Base-by-base conservation (phyloP, 2,797 vertebrate species). In the Oophaga sylvatica region DNA sequence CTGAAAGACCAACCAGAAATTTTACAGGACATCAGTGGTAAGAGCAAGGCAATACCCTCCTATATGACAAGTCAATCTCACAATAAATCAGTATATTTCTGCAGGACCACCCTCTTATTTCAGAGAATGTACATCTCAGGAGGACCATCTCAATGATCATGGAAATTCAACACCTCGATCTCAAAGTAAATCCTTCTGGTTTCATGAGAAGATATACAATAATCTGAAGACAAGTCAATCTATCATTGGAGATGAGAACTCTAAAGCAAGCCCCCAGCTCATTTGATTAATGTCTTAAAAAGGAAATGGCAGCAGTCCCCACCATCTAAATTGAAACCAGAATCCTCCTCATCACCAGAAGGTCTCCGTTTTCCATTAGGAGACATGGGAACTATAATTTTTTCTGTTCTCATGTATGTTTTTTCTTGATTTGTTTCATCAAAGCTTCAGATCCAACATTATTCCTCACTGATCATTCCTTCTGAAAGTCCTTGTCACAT, bases 251-350 rank as follows among this genome's bases (percentile, higher is more conserved):
- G n/a, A 26, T 26, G n/a, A 29, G 65, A 9, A 67, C 65, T 67
- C 65, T 67, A 67, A 12, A 67, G 65, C 6, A 67, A 67, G 5
- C n/a, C 20, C 57, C 13, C 65, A 68, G 3, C 31, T 35, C 68
- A 71, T 41, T 31, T 73, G 70, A 73, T 31, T 31, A 73, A 73
- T 45, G 70, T 17, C 70, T 71, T 29, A 9, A 71, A 73, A 73
- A 11, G 11, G 11, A 73, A 20, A 9, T 20, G 45, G 35, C 70
- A 45, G 17, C 15, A 31, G 3, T 35, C 68, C 16, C 9, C 68
- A 15, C 29, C 16, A 71, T 10, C 31, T 7, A 2, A 35, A 29
- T 12, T 35, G 15, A 45, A 45, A 48, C 1, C 41, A 6, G 8
- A 41, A 48, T 65, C 63, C 5, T 53, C 6, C 48, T 7, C 6